Conservation (phyloP, 2,888 invertebrate genomes). For the Cylindroiulus punctatus region DNA sequence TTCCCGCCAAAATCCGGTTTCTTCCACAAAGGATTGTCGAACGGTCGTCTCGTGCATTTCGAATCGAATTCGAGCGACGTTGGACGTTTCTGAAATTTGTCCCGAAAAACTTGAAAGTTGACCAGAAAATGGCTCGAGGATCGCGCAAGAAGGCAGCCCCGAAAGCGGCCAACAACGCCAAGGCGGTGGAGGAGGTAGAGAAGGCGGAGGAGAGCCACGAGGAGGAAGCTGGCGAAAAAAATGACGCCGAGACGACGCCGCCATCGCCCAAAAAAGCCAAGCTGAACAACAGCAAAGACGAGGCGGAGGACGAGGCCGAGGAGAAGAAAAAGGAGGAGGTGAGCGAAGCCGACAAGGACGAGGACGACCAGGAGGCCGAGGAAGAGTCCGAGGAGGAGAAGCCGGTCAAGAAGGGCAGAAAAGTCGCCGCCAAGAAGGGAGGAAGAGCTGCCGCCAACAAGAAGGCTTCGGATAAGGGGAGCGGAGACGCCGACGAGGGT, state of each 20-base stretch:
- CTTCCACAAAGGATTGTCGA: background rate
- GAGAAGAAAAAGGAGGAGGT: conserved; percentile 5
- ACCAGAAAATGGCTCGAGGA: conserved; percentile 39
- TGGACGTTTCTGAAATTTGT: background rate
- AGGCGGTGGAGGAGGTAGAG: conserved; percentile 6
- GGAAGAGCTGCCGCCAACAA: background rate
- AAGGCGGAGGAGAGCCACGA: conserved; percentile 20
- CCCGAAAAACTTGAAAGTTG: no score
- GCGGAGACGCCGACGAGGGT: conserved; percentile 19
- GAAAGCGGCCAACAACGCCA: conserved; percentile 28
- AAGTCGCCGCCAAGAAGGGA: background rate
- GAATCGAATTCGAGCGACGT: background rate
- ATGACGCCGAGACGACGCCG: conserved; percentile 6
- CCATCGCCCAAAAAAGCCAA: conserved; percentile 30
- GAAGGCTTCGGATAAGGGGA: conserved; percentile 33
- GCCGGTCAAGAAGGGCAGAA: background rate
- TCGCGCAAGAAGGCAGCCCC: conserved; percentile 43
- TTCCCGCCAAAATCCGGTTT: conserved; percentile 43
- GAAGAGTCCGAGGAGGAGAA: conserved; percentile 15
- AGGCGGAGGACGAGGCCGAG: background rate
- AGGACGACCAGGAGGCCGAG: conserved; percentile 23
- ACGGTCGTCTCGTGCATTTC: background rate
- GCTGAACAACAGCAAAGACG: conserved; percentile 12
- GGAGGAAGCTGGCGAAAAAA: background rate
- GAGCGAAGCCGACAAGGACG: background rate